A percentile compares a stretch with the other conserved stretches of the same genome.
These are phyloP conservation scores for Thaleichthys pacificus DNA, from an alignment of 2,797 vertebrate genomes.

Conservation along the genomic window DNA sequence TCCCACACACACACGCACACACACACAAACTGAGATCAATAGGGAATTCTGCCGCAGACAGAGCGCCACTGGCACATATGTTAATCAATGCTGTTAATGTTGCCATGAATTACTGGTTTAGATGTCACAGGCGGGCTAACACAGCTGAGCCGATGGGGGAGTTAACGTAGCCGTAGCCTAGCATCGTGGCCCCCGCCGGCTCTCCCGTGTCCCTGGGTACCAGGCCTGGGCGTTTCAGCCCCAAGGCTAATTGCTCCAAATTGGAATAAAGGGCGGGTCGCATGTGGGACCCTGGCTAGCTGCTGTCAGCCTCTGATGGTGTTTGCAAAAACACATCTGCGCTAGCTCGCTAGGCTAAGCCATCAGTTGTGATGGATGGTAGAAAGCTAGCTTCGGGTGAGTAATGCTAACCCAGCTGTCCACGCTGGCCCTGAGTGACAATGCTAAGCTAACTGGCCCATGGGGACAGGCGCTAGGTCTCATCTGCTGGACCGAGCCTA, in stretches of 20 bases:
- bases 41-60: constrained; percentile 39
- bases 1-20: not conserved
- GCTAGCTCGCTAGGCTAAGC: constrained; percentile 14
- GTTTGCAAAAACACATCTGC: constrained; percentile 27
- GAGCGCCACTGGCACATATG: constrained; percentile 50
- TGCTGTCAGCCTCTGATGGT: constrained; percentile 31
- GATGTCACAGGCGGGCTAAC: constrained; percentile 48
- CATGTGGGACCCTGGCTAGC: constrained; percentile 36
- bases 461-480: constrained; percentile 10
- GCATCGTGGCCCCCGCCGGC: not conserved
- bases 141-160: constrained; percentile 30
- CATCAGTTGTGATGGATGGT: constrained; percentile 27
- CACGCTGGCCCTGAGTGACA: constrained; percentile 25
- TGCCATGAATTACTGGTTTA: constrained; percentile 47
- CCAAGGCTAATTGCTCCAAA: constrained; percentile 42
- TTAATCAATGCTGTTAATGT: constrained; percentile 58
- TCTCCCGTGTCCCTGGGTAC: constrained; percentile 20
- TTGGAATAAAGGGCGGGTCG: constrained; percentile 28
- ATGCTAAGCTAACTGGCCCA: constrained; percentile 27
- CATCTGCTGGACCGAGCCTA: constrained; percentile 31
- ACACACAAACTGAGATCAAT: constrained; percentile 29
- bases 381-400: constrained; percentile 1
- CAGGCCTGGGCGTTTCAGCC: constrained; percentile 22
- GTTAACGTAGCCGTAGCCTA: not conserved
- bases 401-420: not conserved